phyloP scores from a whole-genome alignment of 2,113 vertebrate genomes.

The Otis tarda region DNA sequence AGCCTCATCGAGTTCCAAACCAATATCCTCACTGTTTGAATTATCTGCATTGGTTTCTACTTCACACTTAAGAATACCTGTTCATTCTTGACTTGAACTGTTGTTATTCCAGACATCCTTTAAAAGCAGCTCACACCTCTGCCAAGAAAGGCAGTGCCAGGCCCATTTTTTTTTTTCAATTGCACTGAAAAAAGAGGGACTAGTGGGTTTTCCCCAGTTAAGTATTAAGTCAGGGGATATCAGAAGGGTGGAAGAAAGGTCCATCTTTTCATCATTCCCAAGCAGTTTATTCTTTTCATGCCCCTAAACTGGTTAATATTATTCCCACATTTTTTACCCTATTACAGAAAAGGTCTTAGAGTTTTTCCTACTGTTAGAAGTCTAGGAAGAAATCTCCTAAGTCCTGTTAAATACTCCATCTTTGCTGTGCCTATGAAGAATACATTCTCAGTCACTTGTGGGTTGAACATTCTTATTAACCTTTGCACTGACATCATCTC shows the following conservation, averaged over 20 bases:
- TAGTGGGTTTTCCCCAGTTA: background rate
- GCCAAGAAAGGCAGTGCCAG: background rate
- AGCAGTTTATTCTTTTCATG: background rate
- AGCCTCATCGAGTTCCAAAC: background rate
- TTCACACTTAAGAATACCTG: background rate
- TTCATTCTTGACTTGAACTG: background rate
- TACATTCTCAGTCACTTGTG: background rate
- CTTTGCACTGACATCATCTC: background rate
- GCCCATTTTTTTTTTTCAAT: background rate
- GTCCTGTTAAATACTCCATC: background rate
- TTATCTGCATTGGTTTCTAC: background rate
- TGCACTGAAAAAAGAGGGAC: background rate
- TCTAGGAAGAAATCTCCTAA: background rate
- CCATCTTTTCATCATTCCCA: background rate
- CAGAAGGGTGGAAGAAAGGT: background rate
- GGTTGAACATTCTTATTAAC: background rate
- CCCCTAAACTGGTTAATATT: background rate
- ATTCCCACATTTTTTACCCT: background rate
- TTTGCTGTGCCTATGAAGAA: background rate
- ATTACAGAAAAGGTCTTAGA: background rate
- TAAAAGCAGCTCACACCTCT: background rate
- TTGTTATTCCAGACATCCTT: background rate
- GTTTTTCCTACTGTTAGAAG: background rate
- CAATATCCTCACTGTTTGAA: background rate
- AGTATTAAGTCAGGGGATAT: background rate